Percentiles rank a stretch among this genome's conserved stretches.
Evolutionary conservation across 1,140 invertebrate species (phyloP).

Genomic region (Anoplophora glabripennis): DNA sequence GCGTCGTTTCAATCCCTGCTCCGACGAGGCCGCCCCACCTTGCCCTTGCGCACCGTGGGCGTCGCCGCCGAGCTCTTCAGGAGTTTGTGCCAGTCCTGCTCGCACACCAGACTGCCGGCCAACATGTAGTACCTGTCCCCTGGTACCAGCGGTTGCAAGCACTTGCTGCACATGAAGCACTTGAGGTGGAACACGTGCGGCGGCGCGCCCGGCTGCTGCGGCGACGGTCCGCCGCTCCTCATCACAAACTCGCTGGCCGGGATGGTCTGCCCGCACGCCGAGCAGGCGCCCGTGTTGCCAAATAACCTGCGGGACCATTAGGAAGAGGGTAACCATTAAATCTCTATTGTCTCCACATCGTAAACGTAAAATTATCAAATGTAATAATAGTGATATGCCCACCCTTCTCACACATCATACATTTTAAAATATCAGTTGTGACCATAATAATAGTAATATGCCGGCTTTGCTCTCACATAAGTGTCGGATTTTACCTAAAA

Average conservation of each 20-base stretch:
- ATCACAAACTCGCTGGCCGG: constrained; percentile 89
- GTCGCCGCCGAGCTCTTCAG: constrained; percentile 68
- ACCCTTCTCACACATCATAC: no score
- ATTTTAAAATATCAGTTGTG: no score
- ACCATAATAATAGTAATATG: no score
- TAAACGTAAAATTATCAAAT: no score
- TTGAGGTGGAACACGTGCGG: constrained; percentile 86
- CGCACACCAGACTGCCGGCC: constrained; percentile 81
- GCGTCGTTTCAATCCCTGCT: constrained; percentile 61
- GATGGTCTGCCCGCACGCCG: constrained; percentile 85
- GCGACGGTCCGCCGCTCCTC: constrained; percentile 52
- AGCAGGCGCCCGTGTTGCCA: constrained; percentile 80
- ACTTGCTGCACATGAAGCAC: constrained; percentile 92
- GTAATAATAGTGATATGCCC: no score
- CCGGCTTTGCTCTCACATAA: no score
- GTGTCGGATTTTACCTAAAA: no score
- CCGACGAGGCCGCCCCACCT: constrained; percentile 65
- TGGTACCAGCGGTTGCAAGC: constrained; percentile 77
- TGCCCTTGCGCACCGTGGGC: constrained; percentile 75
- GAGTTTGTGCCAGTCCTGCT: constrained; percentile 90
- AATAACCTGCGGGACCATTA: constrained; percentile 71
- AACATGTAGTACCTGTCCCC: constrained; percentile 88
- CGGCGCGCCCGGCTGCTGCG: constrained; percentile 39
- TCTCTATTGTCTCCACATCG: constrained; percentile 21
- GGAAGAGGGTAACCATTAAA: constrained; percentile 35